Percentiles rank a stretch among this genome's conserved stretches.
These are phyloP conservation scores for Jordanella pulchra DNA, from an alignment of 2,797 vertebrate genomes.

Conservation along the genomic window DNA sequence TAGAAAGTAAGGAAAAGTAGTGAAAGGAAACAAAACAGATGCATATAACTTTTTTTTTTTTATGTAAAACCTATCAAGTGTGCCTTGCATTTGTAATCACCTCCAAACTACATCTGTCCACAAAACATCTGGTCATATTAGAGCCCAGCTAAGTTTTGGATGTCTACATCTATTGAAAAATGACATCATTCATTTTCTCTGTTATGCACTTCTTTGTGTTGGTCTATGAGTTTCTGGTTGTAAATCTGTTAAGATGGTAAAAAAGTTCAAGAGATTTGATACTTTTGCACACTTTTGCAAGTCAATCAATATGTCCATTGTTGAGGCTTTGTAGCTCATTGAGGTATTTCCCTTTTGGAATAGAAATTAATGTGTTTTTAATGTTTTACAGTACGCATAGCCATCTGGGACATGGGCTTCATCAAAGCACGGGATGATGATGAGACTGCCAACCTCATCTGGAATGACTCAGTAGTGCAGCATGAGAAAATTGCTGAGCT, in stretches of 20 bases:
- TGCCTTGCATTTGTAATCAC: background rate
- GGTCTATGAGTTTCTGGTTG: background rate
- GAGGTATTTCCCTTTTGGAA: background rate
- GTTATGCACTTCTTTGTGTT: background rate
- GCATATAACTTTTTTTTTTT: background rate
- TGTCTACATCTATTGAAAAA: background rate
- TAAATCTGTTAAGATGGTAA: background rate
- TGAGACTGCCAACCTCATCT: slow-evolving; percentile 97
- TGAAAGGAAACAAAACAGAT: background rate
- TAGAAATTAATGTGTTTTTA: slow-evolving; percentile 22
- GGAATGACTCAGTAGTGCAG: slow-evolving; percentile 95
- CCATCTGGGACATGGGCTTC: slow-evolving; percentile 90
- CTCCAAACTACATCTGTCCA: background rate
- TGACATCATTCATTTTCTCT: background rate
- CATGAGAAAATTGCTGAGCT: slow-evolving; percentile 98
- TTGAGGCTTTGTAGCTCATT: background rate
- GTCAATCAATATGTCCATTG: background rate
- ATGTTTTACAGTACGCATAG: slow-evolving; percentile 84
- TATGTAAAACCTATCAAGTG: background rate
- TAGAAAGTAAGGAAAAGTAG: background rate
- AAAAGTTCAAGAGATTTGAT: background rate
- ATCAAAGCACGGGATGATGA: slow-evolving; percentile 92
- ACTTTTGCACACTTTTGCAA: background rate
- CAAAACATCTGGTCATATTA: too few relatives aligned
- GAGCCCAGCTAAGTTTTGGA: background rate